Conservation (phyloP, 2,113 vertebrate species). For the Lathamus discolor region DNA sequence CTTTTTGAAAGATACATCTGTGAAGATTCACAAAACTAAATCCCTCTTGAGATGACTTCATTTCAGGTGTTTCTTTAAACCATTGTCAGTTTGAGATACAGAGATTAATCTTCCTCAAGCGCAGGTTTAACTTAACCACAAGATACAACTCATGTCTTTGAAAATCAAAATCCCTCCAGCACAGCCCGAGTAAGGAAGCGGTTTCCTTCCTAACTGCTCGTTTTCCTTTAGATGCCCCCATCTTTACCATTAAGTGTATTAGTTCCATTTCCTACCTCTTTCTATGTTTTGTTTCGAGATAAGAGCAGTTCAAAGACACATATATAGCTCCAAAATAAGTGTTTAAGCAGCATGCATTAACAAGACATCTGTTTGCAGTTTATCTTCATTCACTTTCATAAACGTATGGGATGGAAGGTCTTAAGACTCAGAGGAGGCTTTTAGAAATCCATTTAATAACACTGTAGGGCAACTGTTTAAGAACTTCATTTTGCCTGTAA, state of each 20-base stretch:
- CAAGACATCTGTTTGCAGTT: neutral
- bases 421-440: neutral
- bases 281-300: neutral
- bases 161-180: conserved; percentile 9
- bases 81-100: conserved; percentile 46
- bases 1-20: neutral
- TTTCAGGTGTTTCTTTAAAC: conserved; percentile 7
- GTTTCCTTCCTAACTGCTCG: conserved; percentile 65
- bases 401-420: rapidly evolving
- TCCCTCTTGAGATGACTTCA: neutral
- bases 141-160: neutral
- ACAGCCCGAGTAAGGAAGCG: neutral
- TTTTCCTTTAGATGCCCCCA: neutral
- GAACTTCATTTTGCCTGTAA: neutral
- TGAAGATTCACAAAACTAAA: neutral
- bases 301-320: neutral
- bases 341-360: neutral
- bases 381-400: neutral
- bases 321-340: neutral
- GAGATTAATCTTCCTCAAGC: neutral
- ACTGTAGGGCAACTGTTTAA: neutral
- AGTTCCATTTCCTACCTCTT: neutral
- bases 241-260: neutral
- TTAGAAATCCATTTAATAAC: neutral
- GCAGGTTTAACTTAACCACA: conserved; percentile 31